phyloP scores from a whole-genome alignment of 2,113 vertebrate genomes.

The Colaptes auratus region DNA sequence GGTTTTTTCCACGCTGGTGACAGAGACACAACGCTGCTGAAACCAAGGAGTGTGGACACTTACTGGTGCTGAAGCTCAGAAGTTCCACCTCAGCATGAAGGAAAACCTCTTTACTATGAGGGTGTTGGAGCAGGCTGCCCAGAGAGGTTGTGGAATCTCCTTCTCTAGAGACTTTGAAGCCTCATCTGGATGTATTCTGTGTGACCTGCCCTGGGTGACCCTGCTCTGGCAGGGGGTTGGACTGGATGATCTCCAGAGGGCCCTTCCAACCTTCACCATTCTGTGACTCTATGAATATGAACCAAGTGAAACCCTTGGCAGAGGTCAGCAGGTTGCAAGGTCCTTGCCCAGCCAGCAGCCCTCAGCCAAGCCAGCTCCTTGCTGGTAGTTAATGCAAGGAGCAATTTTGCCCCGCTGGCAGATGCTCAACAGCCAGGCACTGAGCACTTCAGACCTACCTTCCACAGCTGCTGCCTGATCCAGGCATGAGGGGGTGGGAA shows the following conservation, averaged over 20 bases:
- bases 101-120: too few relatives aligned
- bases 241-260: too few relatives aligned
- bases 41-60: not conserved
- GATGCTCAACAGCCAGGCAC: not conserved
- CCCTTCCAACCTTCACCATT: too few relatives aligned
- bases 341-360: not conserved
- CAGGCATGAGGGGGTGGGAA: not conserved
- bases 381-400: too few relatives aligned
- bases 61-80: not conserved
- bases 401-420: not conserved
- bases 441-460: not conserved
- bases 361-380: not conserved
- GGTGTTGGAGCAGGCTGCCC: too few relatives aligned
- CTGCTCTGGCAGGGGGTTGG: too few relatives aligned
- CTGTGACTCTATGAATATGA: not conserved
- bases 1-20: not conserved
- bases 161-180: too few relatives aligned
- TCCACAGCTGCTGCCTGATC: not conserved
- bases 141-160: too few relatives aligned
- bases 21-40: not conserved
- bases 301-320: fast-evolving
- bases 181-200: too few relatives aligned
- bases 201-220: too few relatives aligned
- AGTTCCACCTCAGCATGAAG: too few relatives aligned
- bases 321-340: not conserved